Base-by-base conservation (phyloP, 2,113 vertebrate genomes). In the Menura novaehollandiae region DNA sequence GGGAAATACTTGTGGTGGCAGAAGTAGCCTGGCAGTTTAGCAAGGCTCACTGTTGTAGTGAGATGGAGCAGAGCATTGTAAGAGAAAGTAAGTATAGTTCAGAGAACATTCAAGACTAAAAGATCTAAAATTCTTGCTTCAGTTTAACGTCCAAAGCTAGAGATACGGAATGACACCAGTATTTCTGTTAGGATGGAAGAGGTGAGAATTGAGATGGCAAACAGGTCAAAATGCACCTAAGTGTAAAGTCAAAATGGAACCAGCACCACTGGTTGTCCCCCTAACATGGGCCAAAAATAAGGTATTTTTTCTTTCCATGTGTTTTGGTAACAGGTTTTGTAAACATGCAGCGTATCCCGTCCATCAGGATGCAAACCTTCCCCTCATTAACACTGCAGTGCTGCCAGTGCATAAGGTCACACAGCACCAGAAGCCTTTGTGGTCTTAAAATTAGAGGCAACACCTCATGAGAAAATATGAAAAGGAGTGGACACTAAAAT, bases 111-210 rank as follows among this genome's bases (percentile, higher is more conserved):
- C 9, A 85, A 43, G 37, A 41, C 18, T 49, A 44, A 55, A 44
- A 23, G 3, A 41, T 13, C 7, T n/a, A 21, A 58, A 93, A 79
- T 47, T 41, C 49, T 82, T 82, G 5, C 22, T 32, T 89, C 30
- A 47, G 6, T 73, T 92, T 63, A 51, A 39, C 47, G 19, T 67
- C 35, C 47, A 67, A 41, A 80, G 19, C 53, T 86, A 56, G 26
- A 78, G 11, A n/a, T 28, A 33, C 0, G 0, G 23, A 87, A 62
- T 43, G 0, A 21, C 26, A 53, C 39, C n/a, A 53, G 7, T 46
- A 21, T 89, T 76, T 85, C 28, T 67, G 12, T 63, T 53, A 63
- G 77, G 12, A 63, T 35, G 27, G 23, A 62, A 87, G 94, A 85
- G 3, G 58, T 39, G 22, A 89, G 51, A 94, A 52, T 7, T 1